Conservation (phyloP, 2,888 invertebrate genomes). For the Colostygia pectinataria region DNA sequence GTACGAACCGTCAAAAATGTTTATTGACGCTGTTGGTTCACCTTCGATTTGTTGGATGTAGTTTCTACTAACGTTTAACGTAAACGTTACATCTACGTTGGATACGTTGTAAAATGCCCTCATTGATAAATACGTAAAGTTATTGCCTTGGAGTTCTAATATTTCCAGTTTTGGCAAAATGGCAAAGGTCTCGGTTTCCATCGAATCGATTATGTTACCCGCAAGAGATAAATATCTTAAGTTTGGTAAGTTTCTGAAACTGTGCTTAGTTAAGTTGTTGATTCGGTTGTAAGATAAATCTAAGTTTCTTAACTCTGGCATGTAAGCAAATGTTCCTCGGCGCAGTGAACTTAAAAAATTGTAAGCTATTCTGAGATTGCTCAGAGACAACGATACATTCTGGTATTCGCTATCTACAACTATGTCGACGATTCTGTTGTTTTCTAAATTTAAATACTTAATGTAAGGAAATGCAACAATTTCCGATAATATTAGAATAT, state of each 20-base stretch:
- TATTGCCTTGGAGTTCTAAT: constrained; percentile 91
- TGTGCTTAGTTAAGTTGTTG: constrained; percentile 85
- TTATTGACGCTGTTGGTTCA: constrained; percentile 83
- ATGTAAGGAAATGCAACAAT: constrained; percentile 87
- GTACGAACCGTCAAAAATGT: constrained; percentile 87
- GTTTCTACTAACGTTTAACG: constrained; percentile 90
- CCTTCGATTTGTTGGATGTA: constrained; percentile 77
- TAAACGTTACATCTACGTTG: constrained; percentile 85
- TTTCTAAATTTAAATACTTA: constrained; percentile 93
- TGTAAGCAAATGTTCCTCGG: constrained; percentile 86
- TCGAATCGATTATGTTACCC: constrained; percentile 89
- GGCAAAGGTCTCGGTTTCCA: constrained; percentile 88
- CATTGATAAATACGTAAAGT: constrained; percentile 86
- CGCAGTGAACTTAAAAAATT: constrained; percentile 89
- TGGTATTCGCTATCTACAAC: constrained; percentile 87
- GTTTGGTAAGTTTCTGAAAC: constrained; percentile 90
- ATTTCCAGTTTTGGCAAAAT: constrained; percentile 89
- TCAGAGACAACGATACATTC: constrained; percentile 87
- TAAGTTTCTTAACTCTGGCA: constrained; percentile 89
- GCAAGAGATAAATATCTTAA: constrained; percentile 92
- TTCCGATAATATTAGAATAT: constrained; percentile 87
- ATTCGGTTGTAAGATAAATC: constrained; percentile 92
- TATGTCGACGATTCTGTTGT: constrained; percentile 89
- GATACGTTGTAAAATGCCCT: constrained; percentile 87
- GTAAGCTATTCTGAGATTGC: constrained; percentile 91